A percentile compares a stretch with the other conserved stretches of the same genome.
Conservation (phyloP, 1,140 invertebrate genomes). For the Drosophila setifemur region DNA sequence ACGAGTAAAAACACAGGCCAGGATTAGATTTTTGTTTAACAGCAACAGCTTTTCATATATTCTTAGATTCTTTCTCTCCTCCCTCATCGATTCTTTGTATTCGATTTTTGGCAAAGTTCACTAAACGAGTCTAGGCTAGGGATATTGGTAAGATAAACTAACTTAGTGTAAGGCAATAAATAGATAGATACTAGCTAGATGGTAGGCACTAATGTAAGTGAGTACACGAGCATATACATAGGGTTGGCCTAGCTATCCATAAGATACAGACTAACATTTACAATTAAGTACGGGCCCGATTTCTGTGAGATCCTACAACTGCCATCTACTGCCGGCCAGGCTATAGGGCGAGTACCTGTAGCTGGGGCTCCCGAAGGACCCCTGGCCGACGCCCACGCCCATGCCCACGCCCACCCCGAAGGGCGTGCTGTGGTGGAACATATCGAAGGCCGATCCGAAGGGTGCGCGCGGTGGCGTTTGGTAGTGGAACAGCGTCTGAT, state of each 20-base stretch:
- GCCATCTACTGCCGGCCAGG: conserved; percentile 81
- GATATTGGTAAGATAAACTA: conserved; percentile 62
- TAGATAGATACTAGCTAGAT: conserved; percentile 37
- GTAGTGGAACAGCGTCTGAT: conserved; percentile 80
- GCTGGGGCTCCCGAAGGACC: conserved; percentile 73
- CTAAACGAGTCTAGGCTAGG: conserved; percentile 45
- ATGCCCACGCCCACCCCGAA: conserved; percentile 74
- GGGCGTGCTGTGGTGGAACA: conserved; percentile 82
- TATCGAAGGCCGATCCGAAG: conserved; percentile 81
- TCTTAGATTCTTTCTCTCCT: conserved; percentile 43
- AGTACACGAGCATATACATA: conserved; percentile 38
- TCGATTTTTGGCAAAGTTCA: conserved; percentile 48
- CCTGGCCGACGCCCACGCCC: conserved; percentile 47
- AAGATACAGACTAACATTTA: conserved; percentile 38
- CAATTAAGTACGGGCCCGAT: conserved; percentile 24
- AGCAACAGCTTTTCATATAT: conserved; percentile 73
- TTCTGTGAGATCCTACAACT: conserved; percentile 64
- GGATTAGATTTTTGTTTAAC: conserved; percentile 71
- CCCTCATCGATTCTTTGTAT: conserved; percentile 42
- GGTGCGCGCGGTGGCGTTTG: conserved; percentile 77
- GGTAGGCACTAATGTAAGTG: conserved; percentile 73
- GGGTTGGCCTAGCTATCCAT: conserved; percentile 7
- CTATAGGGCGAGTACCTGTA: conserved; percentile 82
- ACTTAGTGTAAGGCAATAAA: conserved; percentile 75
- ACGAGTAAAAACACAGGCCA: conserved; percentile 68